Conservation (phyloP, 2,113 vertebrate genomes). For the Zosterops borbonicus region DNA sequence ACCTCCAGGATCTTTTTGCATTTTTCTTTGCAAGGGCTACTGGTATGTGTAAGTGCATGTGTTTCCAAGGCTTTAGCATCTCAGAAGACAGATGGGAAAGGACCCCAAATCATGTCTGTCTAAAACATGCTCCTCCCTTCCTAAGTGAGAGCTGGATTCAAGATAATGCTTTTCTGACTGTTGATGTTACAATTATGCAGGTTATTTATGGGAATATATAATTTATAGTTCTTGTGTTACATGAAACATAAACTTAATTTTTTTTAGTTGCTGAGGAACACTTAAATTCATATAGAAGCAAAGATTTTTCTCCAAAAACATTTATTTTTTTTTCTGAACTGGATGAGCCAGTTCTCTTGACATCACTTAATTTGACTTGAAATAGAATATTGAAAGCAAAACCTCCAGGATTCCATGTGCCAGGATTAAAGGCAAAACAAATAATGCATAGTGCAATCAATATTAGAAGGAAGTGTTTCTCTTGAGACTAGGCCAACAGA, state of each 20-base stretch:
- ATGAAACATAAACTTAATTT: neutral
- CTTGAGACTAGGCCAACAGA: neutral
- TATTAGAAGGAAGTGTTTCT: neutral
- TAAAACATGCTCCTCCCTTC: neutral
- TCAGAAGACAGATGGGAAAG: neutral
- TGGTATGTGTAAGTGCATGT: accelerated
- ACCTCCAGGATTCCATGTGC: neutral
- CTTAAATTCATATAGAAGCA: neutral
- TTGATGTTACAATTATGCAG: neutral
- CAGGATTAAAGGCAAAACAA: neutral
- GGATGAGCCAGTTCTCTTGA: neutral
- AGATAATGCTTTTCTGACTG: neutral
- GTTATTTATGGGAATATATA: neutral
- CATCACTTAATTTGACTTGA: neutral
- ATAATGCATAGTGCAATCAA: neutral
- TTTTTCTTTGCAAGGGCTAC: neutral
- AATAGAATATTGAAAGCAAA: slow-evolving; percentile 5
- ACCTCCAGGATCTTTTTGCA: neutral
- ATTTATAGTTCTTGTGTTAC: neutral
- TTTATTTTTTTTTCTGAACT: neutral
- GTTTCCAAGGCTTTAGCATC: neutral
- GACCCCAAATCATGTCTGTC: neutral
- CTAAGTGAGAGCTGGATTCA: neutral
- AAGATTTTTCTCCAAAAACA: neutral
- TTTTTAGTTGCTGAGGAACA: neutral